These are phyloP conservation scores for Hypomecis punctinalis DNA, from an alignment of 2,888 invertebrate species.

Conservation along the genomic window DNA sequence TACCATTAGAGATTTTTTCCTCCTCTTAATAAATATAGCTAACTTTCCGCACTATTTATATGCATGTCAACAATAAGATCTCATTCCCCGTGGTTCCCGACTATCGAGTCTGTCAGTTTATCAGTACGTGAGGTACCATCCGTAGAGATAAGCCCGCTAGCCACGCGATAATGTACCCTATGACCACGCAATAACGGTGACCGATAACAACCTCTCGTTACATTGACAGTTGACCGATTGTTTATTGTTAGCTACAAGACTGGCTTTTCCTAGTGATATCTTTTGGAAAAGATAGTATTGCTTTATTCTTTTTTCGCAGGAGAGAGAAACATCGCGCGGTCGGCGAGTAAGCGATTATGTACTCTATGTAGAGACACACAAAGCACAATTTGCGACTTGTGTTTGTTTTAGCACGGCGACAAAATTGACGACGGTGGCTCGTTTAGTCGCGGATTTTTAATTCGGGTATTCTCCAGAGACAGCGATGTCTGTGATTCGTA, in stretches of 20 bases:
- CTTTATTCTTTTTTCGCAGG: neutral
- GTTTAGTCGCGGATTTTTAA: no score
- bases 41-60: neutral
- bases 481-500: no score
- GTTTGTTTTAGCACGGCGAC: no score
- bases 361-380: no score
- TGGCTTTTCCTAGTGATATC: neutral
- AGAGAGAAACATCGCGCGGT: no score
- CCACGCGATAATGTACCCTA: slow-evolving; percentile 36
- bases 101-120: slow-evolving; percentile 31
- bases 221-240: slow-evolving; percentile 43
- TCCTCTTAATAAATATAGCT: no score
- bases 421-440: no score
- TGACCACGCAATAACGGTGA: slow-evolving; percentile 31
- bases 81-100: slow-evolving; percentile 15
- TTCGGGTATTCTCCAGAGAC: no score
- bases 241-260: slow-evolving; percentile 15
- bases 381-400: no score
- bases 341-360: no score
- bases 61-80: neutral
- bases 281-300: neutral
- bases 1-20: no score
- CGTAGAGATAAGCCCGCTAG: slow-evolving; percentile 38
- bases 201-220: slow-evolving; percentile 30
- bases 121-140: slow-evolving; percentile 41